These are phyloP conservation scores for Marcusenius ussheri DNA, from an alignment of 2,113 vertebrate genomes.

Conservation along the genomic window DNA sequence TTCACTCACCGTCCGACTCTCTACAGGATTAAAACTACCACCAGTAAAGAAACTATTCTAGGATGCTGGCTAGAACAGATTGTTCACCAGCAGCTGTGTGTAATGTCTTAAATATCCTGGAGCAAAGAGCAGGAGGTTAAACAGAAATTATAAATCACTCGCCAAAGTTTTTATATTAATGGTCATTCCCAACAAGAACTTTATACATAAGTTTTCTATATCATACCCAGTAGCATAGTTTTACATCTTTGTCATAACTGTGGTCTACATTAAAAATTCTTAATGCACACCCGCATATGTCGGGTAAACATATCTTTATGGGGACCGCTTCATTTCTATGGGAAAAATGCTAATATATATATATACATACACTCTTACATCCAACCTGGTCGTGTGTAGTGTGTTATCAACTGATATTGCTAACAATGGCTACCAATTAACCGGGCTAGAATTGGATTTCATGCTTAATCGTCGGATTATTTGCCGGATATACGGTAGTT, in stretches of 20 bases:
- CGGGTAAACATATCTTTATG: not conserved
- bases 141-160: not conserved
- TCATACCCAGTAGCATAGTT: not conserved
- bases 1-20: not conserved
- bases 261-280: not conserved
- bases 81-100: not conserved
- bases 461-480: too few relatives aligned
- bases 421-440: too few relatives aligned
- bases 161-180: not conserved
- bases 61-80: not conserved
- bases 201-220: not conserved
- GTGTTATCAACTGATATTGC: too few relatives aligned
- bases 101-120: not conserved
- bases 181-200: not conserved
- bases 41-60: not conserved
- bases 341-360: not conserved
- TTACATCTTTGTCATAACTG: not conserved
- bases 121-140: not conserved
- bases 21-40: not conserved
- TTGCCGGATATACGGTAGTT: too few relatives aligned
- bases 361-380: too few relatives aligned
- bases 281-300: not conserved
- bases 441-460: too few relatives aligned
- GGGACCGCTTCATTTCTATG: not conserved
- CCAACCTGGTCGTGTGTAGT: too few relatives aligned